A percentile compares a stretch with the other conserved stretches of the same genome.
Conservation (phyloP, 2,113 vertebrate species). For the Gambusia holbrooki region DNA sequence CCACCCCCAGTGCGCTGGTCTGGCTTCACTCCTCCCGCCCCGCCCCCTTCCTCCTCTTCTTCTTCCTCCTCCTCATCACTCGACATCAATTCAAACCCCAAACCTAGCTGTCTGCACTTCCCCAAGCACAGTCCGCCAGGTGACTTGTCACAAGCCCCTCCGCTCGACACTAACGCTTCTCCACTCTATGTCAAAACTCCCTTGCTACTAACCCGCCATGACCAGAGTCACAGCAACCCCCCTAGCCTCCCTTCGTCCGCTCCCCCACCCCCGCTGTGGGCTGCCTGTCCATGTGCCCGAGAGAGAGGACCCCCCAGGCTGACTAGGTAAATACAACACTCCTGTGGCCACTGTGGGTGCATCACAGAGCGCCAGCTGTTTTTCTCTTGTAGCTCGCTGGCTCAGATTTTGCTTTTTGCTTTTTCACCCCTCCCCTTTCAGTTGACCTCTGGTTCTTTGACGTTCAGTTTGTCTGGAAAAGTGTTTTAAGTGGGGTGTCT, state of each 20-base stretch:
- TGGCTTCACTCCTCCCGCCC: slow-evolving; percentile 79
- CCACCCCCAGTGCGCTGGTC: slow-evolving; percentile 79
- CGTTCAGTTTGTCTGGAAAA: slow-evolving; percentile 69
- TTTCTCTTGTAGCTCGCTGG: slow-evolving; percentile 65
- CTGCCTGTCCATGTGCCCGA: slow-evolving; percentile 86
- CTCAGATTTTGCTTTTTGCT: slow-evolving; percentile 57
- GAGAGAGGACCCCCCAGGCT: slow-evolving; percentile 88
- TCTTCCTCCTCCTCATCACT: slow-evolving; percentile 82
- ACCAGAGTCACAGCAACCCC: slow-evolving; percentile 81
- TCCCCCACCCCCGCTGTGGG: slow-evolving; percentile 83
- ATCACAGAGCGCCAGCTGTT: slow-evolving; percentile 59
- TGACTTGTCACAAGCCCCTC: slow-evolving; percentile 75
- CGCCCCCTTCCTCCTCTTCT: slow-evolving; percentile 77
- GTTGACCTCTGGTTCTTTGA: slow-evolving; percentile 69
- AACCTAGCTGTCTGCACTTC: slow-evolving; percentile 85
- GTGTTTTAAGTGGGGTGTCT: slow-evolving; percentile 69
- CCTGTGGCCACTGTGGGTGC: slow-evolving; percentile 57
- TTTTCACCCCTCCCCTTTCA: slow-evolving; percentile 54
- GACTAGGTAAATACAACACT: slow-evolving; percentile 88
- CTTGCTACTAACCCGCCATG: slow-evolving; percentile 82
- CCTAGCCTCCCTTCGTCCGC: slow-evolving; percentile 81
- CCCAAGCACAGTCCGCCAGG: slow-evolving; percentile 80
- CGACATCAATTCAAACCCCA: slow-evolving; percentile 85
- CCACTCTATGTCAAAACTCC: slow-evolving; percentile 85
- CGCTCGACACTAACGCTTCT: slow-evolving; percentile 79